These are phyloP conservation scores for Potorous gilbertii DNA, from an alignment of 2,797 vertebrate genomes.

Conservation along the genomic window DNA sequence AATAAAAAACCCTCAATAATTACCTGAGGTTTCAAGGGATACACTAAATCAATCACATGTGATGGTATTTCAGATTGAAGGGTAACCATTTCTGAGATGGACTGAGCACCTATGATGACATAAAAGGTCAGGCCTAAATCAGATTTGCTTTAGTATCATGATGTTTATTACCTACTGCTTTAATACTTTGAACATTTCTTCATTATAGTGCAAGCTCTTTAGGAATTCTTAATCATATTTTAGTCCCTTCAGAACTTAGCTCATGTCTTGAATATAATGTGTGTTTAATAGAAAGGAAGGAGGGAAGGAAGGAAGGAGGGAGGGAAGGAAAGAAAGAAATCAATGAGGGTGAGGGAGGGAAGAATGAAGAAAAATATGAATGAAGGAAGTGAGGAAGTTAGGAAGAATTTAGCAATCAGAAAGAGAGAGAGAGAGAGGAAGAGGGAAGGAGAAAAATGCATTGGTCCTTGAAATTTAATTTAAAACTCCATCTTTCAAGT, in stretches of 20 bases:
- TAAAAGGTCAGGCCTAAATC: constrained; percentile 7
- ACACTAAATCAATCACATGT: neutral
- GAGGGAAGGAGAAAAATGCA: too few relatives aligned
- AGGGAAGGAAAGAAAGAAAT: too few relatives aligned
- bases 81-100: neutral
- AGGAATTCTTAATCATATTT: neutral
- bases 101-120: neutral
- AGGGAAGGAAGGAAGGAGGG: too few relatives aligned
- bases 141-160: neutral
- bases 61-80: neutral
- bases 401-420: too few relatives aligned
- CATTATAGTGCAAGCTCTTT: neutral
- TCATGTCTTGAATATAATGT: neutral
- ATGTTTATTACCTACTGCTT: neutral
- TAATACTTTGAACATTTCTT: neutral
- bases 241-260: neutral
- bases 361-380: too few relatives aligned
- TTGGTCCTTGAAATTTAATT: too few relatives aligned
- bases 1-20: neutral
- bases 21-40: neutral
- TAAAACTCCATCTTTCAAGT: too few relatives aligned
- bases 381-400: too few relatives aligned
- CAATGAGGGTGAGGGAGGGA: too few relatives aligned
- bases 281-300: neutral
- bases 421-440: too few relatives aligned